Percentiles rank a stretch among this genome's conserved stretches.
Evolutionary conservation across 2,888 invertebrate species (phyloP).

Genomic region (Chalcosyrphus nemorum): DNA sequence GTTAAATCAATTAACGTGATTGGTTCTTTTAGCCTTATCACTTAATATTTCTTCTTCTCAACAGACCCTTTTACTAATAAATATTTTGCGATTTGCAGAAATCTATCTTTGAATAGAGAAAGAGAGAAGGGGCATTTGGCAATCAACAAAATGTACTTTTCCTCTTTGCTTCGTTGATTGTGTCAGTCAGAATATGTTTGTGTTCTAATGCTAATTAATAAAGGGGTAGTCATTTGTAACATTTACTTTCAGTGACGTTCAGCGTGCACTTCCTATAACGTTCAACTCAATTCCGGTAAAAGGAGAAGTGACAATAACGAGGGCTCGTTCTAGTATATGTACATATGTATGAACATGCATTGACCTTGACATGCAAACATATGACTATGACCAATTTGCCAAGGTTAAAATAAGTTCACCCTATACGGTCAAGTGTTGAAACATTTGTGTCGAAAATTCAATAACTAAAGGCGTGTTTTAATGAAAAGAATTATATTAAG

Average conservation of each 20-base stretch:
- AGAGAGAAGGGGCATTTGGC: background rate
- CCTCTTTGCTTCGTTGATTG: slow-evolving; percentile 20
- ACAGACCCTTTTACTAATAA: background rate
- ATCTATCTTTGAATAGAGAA: background rate
- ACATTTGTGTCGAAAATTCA: too few species aligned
- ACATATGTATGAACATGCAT: too few species aligned
- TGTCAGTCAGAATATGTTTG: slow-evolving; percentile 6
- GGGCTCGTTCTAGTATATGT: too few species aligned
- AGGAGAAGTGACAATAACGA: background rate
- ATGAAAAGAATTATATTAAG: too few species aligned
- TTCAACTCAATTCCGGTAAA: slow-evolving; percentile 15
- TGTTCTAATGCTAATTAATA: slow-evolving; percentile 26
- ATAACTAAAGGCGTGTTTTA: too few species aligned
- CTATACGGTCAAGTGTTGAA: too few species aligned
- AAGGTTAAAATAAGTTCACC: too few species aligned
- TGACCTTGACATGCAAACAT: too few species aligned
- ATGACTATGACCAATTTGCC: too few species aligned
- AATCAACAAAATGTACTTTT: slow-evolving; percentile 46
- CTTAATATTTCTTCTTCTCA: slow-evolving; percentile 4
- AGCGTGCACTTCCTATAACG: background rate
- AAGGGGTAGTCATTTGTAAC: slow-evolving; percentile 7
- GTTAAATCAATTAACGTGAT: slow-evolving; percentile 66
- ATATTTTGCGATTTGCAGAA: slow-evolving; percentile 2
- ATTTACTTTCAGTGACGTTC: slow-evolving; percentile 25
- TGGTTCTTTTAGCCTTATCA: slow-evolving; percentile 47